Base-by-base conservation (phyloP, 2,888 invertebrate genomes). In the Unio delphinus region DNA sequence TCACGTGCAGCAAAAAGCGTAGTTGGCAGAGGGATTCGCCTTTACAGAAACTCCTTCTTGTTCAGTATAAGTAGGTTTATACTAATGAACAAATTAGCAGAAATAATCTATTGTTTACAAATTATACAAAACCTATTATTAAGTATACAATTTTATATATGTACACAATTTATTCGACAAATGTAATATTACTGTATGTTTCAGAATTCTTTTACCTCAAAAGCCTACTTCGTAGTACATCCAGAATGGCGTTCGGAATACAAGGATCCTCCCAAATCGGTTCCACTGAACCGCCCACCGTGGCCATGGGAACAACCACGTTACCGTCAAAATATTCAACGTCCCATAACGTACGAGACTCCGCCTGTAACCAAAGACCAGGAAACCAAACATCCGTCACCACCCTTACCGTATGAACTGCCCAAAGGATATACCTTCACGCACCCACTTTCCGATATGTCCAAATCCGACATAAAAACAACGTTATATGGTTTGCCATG, bases 221-320 rank as follows among this genome's bases (percentile, higher is more conserved):
- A 75, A 61, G 76, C 84, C 11, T 81, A 82, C 69, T 84, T 82
- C 72, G 73, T 83, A 7, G 82, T 85, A 4, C 83, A 85, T 61
- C 85, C 85, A 4, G 84, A 85, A 69, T 85, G 85, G 85, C 65
- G 79, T 26, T 83, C 83, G n/a, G 85, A 85, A 72, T 69, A 72
- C n/a, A 80, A 80, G 1, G 76, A 82, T 64, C 78, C 79, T 65
- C 81, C 80, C 7, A 72, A 74, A 8, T 80, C 82, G 0, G 75
- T 79, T 54, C 84, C 85, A 23, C 73, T 84, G 26, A 75, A 78
- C 55, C 73, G 84, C 7, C 81, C 81, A 20, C 84, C 85, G 11
- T 85, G 85, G 85, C 81, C 84, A 1, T 85, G 85, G 84, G 85
- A 85, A 78, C 84, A 84, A 66, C 84, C 84, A 18, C 75, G 81